A percentile compares a stretch with the other conserved stretches of the same genome.
Evolutionary conservation across 2,888 invertebrate species (phyloP).

Genomic region (Apantesis nais): DNA sequence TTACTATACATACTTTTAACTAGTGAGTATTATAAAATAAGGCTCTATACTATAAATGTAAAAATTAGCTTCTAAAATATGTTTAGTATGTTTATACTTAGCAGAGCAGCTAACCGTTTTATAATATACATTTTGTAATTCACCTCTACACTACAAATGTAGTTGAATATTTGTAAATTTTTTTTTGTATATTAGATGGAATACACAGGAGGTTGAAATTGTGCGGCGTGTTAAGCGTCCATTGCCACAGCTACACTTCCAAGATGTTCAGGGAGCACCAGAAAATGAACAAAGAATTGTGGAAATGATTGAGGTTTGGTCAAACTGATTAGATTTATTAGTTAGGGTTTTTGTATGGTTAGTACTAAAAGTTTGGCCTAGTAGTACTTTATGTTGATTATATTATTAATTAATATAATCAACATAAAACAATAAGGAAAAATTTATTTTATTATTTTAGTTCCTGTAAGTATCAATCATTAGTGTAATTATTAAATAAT

Average conservation of each 20-base stretch:
- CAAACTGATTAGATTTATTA: background rate
- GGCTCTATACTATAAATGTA: background rate
- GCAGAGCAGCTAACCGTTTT: background rate
- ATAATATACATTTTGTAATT: no score
- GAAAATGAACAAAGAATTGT: slow-evolving; percentile 63
- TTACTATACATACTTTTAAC: background rate
- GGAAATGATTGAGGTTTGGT: slow-evolving; percentile 62
- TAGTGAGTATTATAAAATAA: background rate
- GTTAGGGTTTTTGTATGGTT: background rate
- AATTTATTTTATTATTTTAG: no score
- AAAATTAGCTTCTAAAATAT: background rate
- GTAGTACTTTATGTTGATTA: no score
- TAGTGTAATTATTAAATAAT: no score
- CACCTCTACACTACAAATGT: no score
- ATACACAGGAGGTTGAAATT: slow-evolving; percentile 40
- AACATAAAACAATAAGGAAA: no score
- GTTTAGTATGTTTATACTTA: background rate
- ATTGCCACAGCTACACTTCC: slow-evolving; percentile 39
- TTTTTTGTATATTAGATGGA: slow-evolving; percentile 44
- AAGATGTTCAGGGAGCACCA: slow-evolving; percentile 50
- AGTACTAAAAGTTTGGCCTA: background rate
- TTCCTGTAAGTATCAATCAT: no score
- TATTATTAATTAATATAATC: no score
- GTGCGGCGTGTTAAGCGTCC: slow-evolving; percentile 33
- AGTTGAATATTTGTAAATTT: background rate